phyloP scores from a whole-genome alignment of 2,113 vertebrate genomes.

The Otolemur garnettii region DNA sequence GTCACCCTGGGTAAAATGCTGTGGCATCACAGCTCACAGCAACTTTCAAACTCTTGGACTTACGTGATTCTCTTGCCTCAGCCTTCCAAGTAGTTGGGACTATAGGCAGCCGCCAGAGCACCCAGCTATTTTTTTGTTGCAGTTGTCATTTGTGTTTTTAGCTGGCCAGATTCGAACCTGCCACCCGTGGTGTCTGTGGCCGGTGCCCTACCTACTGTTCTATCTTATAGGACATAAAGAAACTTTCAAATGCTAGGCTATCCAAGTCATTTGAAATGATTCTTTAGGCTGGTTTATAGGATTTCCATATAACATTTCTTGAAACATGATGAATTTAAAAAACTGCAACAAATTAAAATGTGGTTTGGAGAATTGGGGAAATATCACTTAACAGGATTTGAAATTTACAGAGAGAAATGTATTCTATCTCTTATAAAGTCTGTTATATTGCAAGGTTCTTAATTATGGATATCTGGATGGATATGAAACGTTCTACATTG shows the following conservation, averaged over 20 bases:
- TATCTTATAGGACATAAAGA: neutral
- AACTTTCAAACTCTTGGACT: no score
- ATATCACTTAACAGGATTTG: neutral
- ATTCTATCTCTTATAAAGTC: neutral
- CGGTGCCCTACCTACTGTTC: no score
- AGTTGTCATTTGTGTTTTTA: no score
- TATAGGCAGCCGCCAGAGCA: no score
- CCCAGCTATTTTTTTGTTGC: no score
- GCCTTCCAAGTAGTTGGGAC: no score
- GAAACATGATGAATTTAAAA: slow-evolving; percentile 34
- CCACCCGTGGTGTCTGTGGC: no score
- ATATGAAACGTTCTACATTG: neutral
- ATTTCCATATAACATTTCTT: neutral
- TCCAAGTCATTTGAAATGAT: neutral
- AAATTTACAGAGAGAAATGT: neutral
- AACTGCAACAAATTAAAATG: slow-evolving; percentile 9
- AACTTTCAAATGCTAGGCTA: neutral
- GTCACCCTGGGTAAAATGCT: no score
- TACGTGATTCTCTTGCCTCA: no score
- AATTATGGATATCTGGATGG: neutral
- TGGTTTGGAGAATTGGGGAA: neutral
- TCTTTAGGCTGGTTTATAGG: neutral
- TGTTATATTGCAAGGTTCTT: neutral
- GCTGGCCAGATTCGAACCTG: no score
- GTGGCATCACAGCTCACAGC: no score